Conservation (phyloP, 2,888 invertebrate genomes). For the Erebia ligea region DNA sequence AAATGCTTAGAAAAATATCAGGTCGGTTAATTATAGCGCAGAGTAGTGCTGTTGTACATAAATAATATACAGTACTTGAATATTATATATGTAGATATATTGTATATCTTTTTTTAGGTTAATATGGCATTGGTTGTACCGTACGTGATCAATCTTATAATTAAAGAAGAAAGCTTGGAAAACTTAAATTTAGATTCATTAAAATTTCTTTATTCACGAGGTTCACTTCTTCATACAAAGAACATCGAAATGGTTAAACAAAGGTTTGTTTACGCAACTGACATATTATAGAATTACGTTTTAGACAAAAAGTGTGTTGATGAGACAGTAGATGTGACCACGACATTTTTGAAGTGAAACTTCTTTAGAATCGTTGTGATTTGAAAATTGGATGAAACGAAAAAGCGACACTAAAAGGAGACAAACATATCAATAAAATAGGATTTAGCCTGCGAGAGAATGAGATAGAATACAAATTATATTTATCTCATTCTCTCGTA, state of each 20-base stretch:
- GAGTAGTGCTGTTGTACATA: not conserved
- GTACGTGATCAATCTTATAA: slow-evolving; percentile 52
- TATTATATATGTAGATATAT: not conserved
- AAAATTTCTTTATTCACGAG: slow-evolving; percentile 63
- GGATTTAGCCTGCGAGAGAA: too few relatives aligned
- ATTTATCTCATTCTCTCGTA: too few relatives aligned
- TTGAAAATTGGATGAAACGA: too few relatives aligned
- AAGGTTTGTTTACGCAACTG: slow-evolving; percentile 50
- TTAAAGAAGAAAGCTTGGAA: slow-evolving; percentile 51
- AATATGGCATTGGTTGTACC: slow-evolving; percentile 62
- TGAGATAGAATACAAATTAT: too few relatives aligned
- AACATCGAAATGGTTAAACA: slow-evolving; percentile 60
- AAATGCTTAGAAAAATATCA: slow-evolving; percentile 53
- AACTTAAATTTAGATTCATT: slow-evolving; percentile 58
- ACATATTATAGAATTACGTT: not conserved
- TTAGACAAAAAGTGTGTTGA: not conserved
- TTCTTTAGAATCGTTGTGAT: too few relatives aligned
- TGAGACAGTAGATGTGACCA: too few relatives aligned
- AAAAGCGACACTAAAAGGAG: too few relatives aligned
- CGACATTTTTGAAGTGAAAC: too few relatives aligned
- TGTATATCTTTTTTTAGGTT: slow-evolving; percentile 50
- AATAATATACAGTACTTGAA: not conserved
- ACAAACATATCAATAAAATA: too few relatives aligned
- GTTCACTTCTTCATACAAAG: slow-evolving; percentile 62
- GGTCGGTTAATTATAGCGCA: slow-evolving; percentile 44